Percentiles rank a stretch among this genome's conserved stretches.
Conservation (phyloP, 2,113 vertebrate genomes). For the Ochotona princeps region DNA sequence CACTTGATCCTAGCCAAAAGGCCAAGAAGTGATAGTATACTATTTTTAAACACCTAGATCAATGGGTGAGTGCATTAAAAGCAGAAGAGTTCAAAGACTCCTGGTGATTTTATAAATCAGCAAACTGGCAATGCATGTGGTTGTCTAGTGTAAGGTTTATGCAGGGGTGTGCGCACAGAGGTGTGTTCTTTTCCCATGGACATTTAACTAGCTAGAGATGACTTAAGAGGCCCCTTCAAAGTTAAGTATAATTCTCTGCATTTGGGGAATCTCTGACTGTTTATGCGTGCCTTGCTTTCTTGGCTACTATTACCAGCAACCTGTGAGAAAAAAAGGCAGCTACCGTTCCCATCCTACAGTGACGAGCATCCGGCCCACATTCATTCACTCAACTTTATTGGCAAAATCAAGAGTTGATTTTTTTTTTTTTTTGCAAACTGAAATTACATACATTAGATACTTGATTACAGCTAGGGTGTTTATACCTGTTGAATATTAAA, state of each 20-base stretch:
- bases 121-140: background rate
- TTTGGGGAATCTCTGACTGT: background rate
- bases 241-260: slow-evolving; percentile 1
- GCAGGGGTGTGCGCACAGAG: background rate
- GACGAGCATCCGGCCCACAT: background rate
- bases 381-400: background rate
- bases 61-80: background rate
- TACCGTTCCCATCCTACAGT: background rate
- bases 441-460: background rate
- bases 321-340: background rate
- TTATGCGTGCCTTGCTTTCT: background rate
- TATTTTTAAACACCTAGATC: slow-evolving; percentile 33
- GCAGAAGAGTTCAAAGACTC: background rate
- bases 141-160: background rate
- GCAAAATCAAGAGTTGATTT: background rate
- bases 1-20: no score
- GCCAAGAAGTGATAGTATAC: background rate
- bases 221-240: background rate
- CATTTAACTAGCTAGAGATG: background rate
- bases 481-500: background rate
- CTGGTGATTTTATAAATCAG: background rate
- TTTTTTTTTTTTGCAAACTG: background rate
- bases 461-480: background rate
- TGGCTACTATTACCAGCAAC: background rate
- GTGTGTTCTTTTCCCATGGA: background rate